A percentile compares a stretch with the other conserved stretches of the same genome.
Evolutionary conservation across 2,888 invertebrate species (phyloP).

Genomic region (Thera obeliscata): DNA sequence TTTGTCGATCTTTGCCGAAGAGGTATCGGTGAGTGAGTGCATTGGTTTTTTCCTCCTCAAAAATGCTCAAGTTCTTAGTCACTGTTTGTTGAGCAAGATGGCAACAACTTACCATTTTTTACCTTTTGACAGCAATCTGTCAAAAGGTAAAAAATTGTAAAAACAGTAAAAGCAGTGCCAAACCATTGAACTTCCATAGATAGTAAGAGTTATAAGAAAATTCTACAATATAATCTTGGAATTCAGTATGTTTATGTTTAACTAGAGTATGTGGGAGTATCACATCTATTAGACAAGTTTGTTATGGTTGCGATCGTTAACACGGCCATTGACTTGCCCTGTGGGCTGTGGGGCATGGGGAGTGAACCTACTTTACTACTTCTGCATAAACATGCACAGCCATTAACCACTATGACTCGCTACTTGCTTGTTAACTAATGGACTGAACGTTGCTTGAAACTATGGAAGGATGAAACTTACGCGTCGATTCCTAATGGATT

Average conservation of each 20-base stretch:
- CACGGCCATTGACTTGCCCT: conserved; percentile 60
- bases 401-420: conserved; percentile 49
- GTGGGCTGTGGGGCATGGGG: conserved; percentile 38
- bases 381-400: conserved; percentile 49
- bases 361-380: conserved; percentile 58
- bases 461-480: background rate
- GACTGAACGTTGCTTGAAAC: conserved; percentile 29
- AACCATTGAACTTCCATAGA: too few relatives aligned
- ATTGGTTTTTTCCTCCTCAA: too few relatives aligned
- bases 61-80: too few relatives aligned
- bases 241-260: background rate
- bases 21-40: too few relatives aligned
- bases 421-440: conserved; percentile 42
- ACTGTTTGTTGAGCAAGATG: too few relatives aligned
- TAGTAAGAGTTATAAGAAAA: too few relatives aligned
- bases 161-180: too few relatives aligned
- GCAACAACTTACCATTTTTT: too few relatives aligned
- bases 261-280: background rate
- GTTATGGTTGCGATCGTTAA: conserved; percentile 51
- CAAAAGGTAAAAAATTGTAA: too few relatives aligned
- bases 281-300: conserved; percentile 4
- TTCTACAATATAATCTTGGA: too few relatives aligned
- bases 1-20: too few relatives aligned
- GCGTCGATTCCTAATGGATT: conserved; percentile 3
- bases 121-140: too few relatives aligned